Evolutionary conservation across 2,797 vertebrate species (phyloP).

Genomic region (Myotis planiceps): DNA sequence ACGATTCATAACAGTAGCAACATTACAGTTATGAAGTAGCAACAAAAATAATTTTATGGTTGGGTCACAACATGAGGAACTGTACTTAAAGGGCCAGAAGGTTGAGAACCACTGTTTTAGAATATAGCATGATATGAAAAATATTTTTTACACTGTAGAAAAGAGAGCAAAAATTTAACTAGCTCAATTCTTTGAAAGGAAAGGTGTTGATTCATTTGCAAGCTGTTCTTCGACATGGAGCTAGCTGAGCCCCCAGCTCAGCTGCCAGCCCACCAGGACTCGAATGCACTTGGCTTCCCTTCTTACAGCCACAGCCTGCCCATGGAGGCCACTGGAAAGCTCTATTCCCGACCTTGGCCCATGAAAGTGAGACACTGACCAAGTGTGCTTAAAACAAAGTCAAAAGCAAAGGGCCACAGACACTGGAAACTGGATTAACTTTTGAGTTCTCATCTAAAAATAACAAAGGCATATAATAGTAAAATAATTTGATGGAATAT

Average conservation of each 20-base stretch:
- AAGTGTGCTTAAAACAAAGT: neutral
- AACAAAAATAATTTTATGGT: too few species aligned
- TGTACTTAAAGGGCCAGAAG: too few species aligned
- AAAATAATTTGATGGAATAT: neutral
- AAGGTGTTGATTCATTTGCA: neutral
- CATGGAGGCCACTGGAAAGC: accelerated
- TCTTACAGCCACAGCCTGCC: neutral
- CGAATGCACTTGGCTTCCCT: too few species aligned
- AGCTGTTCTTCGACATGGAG: neutral
- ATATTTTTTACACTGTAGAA: neutral
- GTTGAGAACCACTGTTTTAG: neutral
- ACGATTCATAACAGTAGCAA: too few species aligned
- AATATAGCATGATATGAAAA: neutral
- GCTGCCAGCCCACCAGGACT: neutral
- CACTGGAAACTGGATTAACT: neutral
- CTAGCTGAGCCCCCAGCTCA: neutral
- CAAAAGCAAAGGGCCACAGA: neutral
- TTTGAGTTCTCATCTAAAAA: neutral
- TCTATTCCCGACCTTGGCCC: neutral
- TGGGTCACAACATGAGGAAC: too few species aligned
- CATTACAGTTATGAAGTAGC: too few species aligned
- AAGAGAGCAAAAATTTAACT: neutral
- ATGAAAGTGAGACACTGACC: neutral
- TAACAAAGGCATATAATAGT: neutral
- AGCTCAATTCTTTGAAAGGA: neutral